Percentiles rank a stretch among this genome's conserved stretches.
These are phyloP conservation scores for Cataglyphis albicans DNA, from an alignment of 2,888 invertebrate species.

Conservation along the genomic window DNA sequence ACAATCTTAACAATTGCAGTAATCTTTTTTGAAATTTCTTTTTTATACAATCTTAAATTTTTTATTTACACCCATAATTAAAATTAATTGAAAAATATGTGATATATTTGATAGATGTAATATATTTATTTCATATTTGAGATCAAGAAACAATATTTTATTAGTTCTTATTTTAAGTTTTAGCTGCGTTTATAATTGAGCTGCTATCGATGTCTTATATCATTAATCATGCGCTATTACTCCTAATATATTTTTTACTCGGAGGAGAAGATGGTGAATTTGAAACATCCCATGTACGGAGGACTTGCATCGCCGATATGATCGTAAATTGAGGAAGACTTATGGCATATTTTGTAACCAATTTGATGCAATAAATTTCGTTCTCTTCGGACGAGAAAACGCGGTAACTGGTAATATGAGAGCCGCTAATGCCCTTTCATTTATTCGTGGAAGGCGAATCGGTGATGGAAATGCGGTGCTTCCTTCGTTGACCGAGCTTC, in stretches of 20 bases:
- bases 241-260: not conserved
- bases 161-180: not conserved
- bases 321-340: constrained; percentile 72
- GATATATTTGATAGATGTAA: not conserved
- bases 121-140: not conserved
- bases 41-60: not conserved
- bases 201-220: not conserved
- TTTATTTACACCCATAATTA: not conserved
- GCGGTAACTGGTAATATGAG: constrained; percentile 62
- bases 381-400: constrained; percentile 51
- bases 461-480: constrained; percentile 12
- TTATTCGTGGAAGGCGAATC: constrained; percentile 62
- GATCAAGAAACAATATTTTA: not conserved
- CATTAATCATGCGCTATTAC: not conserved
- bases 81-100: not conserved
- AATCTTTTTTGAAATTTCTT: not conserved
- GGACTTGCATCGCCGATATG: constrained; percentile 46
- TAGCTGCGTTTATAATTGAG: not conserved
- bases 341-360: constrained; percentile 76
- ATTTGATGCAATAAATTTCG: constrained; percentile 78
- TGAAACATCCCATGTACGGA: constrained; percentile 6
- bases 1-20: not conserved
- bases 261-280: not conserved
- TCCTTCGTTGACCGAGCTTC: constrained; percentile 24
- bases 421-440: constrained; percentile 68